Evolutionary conservation across 2,797 vertebrate genomes (phyloP), one percentile per base, ranked within the genome.

Genomic region (Peromyscus attwateri): DNA sequence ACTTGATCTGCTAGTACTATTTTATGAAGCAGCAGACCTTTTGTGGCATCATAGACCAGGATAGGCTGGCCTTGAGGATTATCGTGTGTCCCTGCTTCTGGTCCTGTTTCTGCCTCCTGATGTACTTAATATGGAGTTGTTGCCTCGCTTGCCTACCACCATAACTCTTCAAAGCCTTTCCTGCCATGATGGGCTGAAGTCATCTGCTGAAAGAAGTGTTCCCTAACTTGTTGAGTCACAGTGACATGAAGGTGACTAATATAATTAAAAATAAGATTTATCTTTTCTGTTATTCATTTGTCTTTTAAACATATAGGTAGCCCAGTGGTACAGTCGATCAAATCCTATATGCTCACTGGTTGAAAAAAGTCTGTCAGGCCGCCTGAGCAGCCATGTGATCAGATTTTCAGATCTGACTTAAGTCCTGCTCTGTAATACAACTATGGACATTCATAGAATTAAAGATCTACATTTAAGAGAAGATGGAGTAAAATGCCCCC

Each of bases 281-380:
- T 29, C 46, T 83, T 89, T n/a, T 49, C 27, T 40, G 25, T n/a
- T 2, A 73, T 0, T 81, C 31, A 25, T 27, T 60, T 34, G 14
- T 68, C 27, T n/a, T 0, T 40, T 25, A 21, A 31, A 13, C 10
- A n/a, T 6, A 37, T 4, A 76, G 0, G 0, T 1, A 71, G 9
- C 21, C 31, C 2, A 19, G 43, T 17, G 2, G n/a, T 75, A 4
- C 2, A 16, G 57, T 34, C 17, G 13, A 37, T n/a, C 4, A 62
- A 23, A 84, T 40, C 2, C 37, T 49, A 2, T n/a, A 77, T 77
- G 23, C 17, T 37, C 43, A 25, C 0, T 5, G 9, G 0, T 27
- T 64, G 27, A 6, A 46, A 89, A 29, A n/a, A 34, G 27, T 88
- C 23, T 13, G 6, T 1, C 9, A 43, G 27, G 29, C 21, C 14